Conservation (phyloP, 1,140 invertebrate species). For the Anagrus nilaparvatae region DNA sequence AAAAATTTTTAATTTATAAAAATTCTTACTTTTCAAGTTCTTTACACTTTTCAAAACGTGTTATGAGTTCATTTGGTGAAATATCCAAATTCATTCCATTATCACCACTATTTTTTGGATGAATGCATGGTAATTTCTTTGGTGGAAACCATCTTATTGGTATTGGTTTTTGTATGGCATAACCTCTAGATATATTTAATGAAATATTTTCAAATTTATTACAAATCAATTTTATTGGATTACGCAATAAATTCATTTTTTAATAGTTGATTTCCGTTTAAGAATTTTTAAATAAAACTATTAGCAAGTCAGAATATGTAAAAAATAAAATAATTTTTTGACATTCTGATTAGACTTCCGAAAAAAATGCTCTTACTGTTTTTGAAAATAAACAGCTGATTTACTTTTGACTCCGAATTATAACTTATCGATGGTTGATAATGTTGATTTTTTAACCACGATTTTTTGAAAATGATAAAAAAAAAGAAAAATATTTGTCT, state of each 20-base stretch:
- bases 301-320: too few relatives aligned
- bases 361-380: too few relatives aligned
- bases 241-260: constrained; percentile 22
- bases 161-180: constrained; percentile 45
- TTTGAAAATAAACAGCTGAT: too few relatives aligned
- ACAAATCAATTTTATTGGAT: constrained; percentile 5
- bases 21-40: constrained; percentile 44
- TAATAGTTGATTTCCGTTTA: not conserved
- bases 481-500: too few relatives aligned
- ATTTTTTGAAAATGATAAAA: too few relatives aligned
- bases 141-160: constrained; percentile 56
- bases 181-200: constrained; percentile 19
- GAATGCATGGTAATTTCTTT: constrained; percentile 42
- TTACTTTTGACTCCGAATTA: too few relatives aligned
- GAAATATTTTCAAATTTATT: constrained; percentile 8
- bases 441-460: too few relatives aligned
- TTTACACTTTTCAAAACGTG: constrained; percentile 38
- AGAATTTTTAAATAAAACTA: too few relatives aligned
- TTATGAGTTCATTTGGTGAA: constrained; percentile 29
- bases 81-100: constrained; percentile 35
- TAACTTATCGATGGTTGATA: too few relatives aligned
- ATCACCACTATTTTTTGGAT: constrained; percentile 50
- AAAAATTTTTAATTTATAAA: too few relatives aligned
- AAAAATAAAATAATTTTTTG: too few relatives aligned
- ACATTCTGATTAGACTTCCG: too few relatives aligned